Conservation (phyloP, 2,797 vertebrate species). For the Aselliscus stoliczkanus region DNA sequence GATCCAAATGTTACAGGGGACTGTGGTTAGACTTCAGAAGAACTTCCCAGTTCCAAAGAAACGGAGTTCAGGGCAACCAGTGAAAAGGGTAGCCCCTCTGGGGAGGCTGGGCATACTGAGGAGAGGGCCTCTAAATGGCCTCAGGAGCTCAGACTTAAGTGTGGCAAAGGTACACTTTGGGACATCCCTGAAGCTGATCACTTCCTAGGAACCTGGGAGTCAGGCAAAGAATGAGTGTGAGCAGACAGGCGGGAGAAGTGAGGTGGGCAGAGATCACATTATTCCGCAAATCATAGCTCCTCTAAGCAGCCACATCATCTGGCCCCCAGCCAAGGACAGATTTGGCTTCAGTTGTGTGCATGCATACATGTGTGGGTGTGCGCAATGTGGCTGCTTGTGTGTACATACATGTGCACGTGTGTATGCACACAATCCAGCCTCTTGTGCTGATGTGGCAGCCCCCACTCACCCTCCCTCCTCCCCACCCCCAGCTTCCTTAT, state of each 20-base stretch:
- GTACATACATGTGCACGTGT: neutral
- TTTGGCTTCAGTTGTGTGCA: neutral
- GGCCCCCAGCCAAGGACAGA: slow-evolving; percentile 47
- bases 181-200: neutral
- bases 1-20: neutral
- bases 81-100: neutral
- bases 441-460: neutral
- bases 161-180: neutral
- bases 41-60: neutral
- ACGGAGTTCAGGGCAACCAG: neutral
- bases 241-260: neutral
- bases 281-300: slow-evolving; percentile 7
- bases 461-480: neutral
- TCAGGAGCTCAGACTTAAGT: neutral
- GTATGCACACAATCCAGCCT: neutral
- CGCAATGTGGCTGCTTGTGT: neutral
- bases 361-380: neutral
- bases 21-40: neutral
- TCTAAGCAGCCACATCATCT: slow-evolving; percentile 60
- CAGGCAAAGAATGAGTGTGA: neutral
- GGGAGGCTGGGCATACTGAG: neutral
- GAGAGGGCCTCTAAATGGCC: neutral
- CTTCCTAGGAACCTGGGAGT: neutral
- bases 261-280: neutral
- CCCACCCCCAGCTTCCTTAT: neutral